Conservation (phyloP, 2,113 vertebrate species). For the Nothoprocta pentlandii region DNA sequence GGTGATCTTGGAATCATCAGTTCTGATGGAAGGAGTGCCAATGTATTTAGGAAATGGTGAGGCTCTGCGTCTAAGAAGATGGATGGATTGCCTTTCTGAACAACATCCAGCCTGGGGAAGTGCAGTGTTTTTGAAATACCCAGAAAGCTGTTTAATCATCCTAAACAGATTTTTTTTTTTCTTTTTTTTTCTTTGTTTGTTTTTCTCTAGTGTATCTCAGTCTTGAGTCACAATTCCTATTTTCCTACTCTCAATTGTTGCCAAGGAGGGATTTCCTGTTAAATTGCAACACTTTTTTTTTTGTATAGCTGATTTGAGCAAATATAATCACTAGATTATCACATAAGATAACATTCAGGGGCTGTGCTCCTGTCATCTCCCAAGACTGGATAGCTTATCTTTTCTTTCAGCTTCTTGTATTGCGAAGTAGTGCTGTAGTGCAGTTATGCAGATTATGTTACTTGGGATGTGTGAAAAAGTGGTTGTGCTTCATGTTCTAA, state of each 20-base stretch:
- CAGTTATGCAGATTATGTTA: background rate
- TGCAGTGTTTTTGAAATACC: background rate
- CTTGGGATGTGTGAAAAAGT: background rate
- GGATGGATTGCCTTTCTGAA: background rate
- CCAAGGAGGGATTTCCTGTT: constrained; percentile 8
- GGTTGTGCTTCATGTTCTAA: background rate
- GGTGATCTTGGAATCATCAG: constrained; percentile 19
- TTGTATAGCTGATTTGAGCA: background rate
- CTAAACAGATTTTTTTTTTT: background rate
- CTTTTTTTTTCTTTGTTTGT: background rate
- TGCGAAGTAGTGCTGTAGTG: background rate
- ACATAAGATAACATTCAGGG: background rate
- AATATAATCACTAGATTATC: background rate
- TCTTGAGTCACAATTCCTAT: background rate
- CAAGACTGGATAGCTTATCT: background rate
- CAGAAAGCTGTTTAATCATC: background rate
- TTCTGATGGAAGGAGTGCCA: constrained; percentile 8
- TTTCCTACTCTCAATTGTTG: constrained; percentile 7
- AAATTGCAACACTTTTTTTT: background rate
- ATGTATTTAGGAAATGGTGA: background rate
- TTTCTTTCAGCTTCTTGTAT: background rate
- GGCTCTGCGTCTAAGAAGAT: background rate
- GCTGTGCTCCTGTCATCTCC: background rate
- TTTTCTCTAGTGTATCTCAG: background rate
- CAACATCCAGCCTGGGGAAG: background rate